These are phyloP conservation scores for Cromileptes altivelis DNA, from an alignment of 2,113 vertebrate species.

Conservation along the genomic window DNA sequence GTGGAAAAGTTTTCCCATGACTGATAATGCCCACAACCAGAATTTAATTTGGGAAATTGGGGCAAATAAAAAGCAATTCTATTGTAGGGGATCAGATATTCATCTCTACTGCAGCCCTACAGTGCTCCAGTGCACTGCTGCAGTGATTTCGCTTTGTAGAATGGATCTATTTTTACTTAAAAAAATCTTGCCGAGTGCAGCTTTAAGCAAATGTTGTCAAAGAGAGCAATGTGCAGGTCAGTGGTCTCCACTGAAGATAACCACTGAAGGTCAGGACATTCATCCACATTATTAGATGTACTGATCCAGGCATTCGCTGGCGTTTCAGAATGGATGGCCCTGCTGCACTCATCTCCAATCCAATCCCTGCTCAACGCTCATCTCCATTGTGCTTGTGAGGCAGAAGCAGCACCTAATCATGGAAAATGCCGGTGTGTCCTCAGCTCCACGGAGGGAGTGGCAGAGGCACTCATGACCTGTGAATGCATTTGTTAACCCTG, in stretches of 20 bases:
- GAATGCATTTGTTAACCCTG: conserved; percentile 43
- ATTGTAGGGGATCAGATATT: neutral
- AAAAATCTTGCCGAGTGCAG: neutral
- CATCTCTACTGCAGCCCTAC: neutral
- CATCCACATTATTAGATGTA: conserved; percentile 26
- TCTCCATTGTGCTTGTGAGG: conserved; percentile 50
- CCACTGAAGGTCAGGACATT: conserved; percentile 36
- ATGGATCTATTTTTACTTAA: neutral
- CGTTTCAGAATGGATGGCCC: conserved; percentile 38
- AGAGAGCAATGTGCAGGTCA: conserved; percentile 31
- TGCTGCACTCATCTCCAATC: neutral
- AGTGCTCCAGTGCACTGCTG: neutral
- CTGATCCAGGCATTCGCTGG: conserved; percentile 17
- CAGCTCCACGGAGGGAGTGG: conserved; percentile 16
- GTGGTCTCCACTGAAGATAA: conserved; percentile 22
- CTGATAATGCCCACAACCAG: conserved; percentile 5
- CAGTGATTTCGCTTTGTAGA: neutral
- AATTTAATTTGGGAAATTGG: conserved; percentile 40
- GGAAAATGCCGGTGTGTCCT: conserved; percentile 23
- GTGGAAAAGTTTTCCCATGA: conserved; percentile 23
- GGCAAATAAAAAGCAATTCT: conserved; percentile 10
- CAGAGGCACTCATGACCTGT: conserved; percentile 40
- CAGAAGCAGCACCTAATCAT: conserved; percentile 49
- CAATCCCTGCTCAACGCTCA: neutral
- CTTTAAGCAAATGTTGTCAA: conserved; percentile 19